Base-by-base conservation (phyloP, 1,140 invertebrate species). In the Melitaea cinxia region DNA sequence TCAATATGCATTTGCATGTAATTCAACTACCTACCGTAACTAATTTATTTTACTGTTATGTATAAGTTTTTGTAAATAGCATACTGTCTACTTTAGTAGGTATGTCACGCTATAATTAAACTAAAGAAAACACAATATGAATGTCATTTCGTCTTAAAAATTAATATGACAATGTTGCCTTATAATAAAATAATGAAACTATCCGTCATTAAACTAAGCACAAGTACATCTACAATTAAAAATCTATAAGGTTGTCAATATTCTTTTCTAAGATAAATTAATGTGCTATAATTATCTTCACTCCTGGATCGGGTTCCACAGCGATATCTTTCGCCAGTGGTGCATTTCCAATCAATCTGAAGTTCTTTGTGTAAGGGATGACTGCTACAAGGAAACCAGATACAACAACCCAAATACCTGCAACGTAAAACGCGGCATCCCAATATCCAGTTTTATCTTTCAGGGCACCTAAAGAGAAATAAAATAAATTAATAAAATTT, bases 361-460 rank as follows among this genome's bases (percentile, higher is more conserved):
- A 92, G 78, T 95, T 95, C 73, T 92, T 94, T 0, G 94, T 94
- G 67, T 91, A 93, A 0, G 94, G 94, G 72, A 95, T 93, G 3
- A 94, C 82, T 0, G 92, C 93, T 17, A 97, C 92, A 17, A 97
- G 92, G 0, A 95, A 47, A 7, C 96, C 96, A 45, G 96, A 95
- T 1, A 97, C 70, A 14, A 96, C 91, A 7, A 96, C 94, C 92
- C 94, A 95, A 12, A 94, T 83, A 5, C 95, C 96, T 49, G 95
- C 95, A 70, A 95, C 91, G 71, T 94, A 94, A 83, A 97, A 97
- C 0, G 95, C 94, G 26, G 93, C 88, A 53, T 96, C 93, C 93
- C 96, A 97, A 12, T 87, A 91, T 1, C 92, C 85, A 1, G 95
- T 96, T 2, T 93, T 72, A 74, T 96, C 95, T 84, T 93, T 95